phyloP scores from a whole-genome alignment of 2,888 invertebrate genomes.

The Polyommatus icarus region DNA sequence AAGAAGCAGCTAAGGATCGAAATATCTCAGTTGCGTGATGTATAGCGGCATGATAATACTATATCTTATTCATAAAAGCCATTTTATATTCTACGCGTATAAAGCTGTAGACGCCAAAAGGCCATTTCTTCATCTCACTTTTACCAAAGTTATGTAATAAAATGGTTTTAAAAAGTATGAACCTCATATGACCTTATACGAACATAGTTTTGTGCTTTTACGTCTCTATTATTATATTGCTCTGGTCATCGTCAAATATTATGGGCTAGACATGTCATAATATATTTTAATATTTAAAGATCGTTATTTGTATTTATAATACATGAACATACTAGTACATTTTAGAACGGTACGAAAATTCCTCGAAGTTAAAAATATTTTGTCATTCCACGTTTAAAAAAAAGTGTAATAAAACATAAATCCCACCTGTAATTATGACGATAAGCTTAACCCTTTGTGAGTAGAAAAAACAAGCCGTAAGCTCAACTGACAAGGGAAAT shows the following conservation, averaged over 20 bases:
- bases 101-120: slow-evolving; percentile 6
- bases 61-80: background rate
- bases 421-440: background rate
- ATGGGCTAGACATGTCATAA: background rate
- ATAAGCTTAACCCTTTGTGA: slow-evolving; percentile 1
- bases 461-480: background rate
- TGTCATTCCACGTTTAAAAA: background rate
- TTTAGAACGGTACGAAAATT: background rate
- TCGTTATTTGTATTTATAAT: background rate
- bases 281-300: background rate
- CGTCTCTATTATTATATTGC: background rate
- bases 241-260: no score
- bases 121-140: slow-evolving; percentile 17
- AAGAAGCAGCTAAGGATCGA: background rate
- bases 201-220: background rate
- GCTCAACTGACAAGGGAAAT: background rate
- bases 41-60: background rate
- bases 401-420: background rate
- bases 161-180: background rate
- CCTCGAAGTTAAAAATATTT: background rate
- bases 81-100: slow-evolving; percentile 16
- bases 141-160: background rate
- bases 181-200: background rate
- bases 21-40: background rate
- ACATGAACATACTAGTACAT: background rate